These are phyloP conservation scores for Tromatobia lineatoria DNA, from an alignment of 2,888 invertebrate genomes.

Conservation along the genomic window DNA sequence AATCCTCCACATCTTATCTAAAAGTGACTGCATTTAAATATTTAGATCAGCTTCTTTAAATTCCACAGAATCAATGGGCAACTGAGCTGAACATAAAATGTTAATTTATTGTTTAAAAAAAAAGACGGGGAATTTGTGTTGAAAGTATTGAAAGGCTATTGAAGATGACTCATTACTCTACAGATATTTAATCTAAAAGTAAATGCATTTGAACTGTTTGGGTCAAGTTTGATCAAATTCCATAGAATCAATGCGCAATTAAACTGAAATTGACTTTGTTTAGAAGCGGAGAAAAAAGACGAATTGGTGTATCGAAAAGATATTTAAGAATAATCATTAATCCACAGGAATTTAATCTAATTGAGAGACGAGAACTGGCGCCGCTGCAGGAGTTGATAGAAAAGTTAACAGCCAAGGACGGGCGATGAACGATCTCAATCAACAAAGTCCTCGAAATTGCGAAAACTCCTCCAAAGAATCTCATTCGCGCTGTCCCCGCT, in stretches of 20 bases:
- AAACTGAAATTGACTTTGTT: too few species aligned
- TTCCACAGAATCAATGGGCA: too few species aligned
- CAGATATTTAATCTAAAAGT: conserved; percentile 99
- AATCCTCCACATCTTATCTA: too few species aligned
- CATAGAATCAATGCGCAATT: too few species aligned
- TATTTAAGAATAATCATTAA: neutral
- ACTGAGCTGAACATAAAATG: too few species aligned
- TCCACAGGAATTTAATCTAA: conserved; percentile 97
- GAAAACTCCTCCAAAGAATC: conserved; percentile 84
- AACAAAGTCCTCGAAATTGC: conserved; percentile 60
- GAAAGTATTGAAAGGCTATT: neutral
- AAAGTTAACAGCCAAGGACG: conserved; percentile 96
- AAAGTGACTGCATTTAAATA: too few species aligned
- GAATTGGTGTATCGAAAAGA: neutral
- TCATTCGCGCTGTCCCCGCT: conserved; percentile 69
- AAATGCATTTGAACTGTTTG: too few species aligned
- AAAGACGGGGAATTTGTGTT: neutral
- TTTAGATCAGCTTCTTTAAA: too few species aligned
- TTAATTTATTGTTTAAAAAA: neutral
- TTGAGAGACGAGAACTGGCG: conserved; percentile 98
- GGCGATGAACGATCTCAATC: conserved; percentile 88
- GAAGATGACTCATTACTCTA: conserved; percentile 79
- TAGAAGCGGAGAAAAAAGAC: neutral
- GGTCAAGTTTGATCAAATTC: too few species aligned
- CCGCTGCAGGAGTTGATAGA: conserved; percentile 99